phyloP scores from a whole-genome alignment of 2,113 vertebrate genomes.

The Anas platyrhynchos region DNA sequence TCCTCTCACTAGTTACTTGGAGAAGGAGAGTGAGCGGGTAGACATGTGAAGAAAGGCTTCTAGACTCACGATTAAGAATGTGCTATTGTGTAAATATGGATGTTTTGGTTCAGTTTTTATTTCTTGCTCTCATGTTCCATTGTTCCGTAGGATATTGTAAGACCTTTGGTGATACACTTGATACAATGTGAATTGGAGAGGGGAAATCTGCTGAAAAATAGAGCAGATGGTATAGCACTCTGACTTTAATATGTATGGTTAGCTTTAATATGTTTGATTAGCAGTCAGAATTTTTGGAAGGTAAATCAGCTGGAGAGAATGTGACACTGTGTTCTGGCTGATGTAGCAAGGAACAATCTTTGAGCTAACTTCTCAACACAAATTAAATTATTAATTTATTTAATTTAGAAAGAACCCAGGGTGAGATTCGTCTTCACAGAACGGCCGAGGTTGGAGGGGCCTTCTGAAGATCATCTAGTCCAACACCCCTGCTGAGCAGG shows the following conservation, averaged over 20 bases:
- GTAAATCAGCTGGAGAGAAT: background rate
- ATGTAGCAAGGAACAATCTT: background rate
- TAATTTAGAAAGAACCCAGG: background rate
- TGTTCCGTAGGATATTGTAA: background rate
- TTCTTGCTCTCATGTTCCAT: background rate
- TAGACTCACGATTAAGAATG: background rate
- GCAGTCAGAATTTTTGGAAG: background rate
- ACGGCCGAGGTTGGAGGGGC: too few relatives aligned
- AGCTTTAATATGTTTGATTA: background rate
- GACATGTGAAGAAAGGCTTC: background rate
- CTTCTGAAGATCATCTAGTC: too few relatives aligned
- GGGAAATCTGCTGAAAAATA: background rate
- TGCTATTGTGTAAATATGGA: background rate
- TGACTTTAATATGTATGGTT: background rate
- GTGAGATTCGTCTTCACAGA: background rate
- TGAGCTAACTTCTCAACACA: background rate
- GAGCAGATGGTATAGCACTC: background rate
- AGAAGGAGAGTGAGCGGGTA: background rate
- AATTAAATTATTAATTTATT: background rate
- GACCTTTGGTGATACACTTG: background rate
- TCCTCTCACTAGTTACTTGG: background rate
- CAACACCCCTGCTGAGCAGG: too few relatives aligned
- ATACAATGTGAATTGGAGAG: background rate
- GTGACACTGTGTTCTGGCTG: background rate
- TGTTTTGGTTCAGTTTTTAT: background rate